phyloP scores from a whole-genome alignment of 2,888 invertebrate genomes.

The Dasypolia templi region DNA sequence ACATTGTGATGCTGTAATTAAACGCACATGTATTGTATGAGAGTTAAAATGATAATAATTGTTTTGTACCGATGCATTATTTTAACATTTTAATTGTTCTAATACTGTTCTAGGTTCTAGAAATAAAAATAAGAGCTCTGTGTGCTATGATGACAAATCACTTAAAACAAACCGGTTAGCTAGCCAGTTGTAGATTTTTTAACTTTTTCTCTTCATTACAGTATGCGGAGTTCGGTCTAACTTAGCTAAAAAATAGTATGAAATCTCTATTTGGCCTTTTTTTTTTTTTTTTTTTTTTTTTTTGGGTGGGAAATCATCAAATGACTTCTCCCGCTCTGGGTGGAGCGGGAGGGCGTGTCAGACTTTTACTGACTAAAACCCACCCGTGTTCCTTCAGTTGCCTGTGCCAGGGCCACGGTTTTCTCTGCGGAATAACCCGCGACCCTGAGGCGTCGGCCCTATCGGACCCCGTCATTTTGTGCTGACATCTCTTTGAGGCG shows the following conservation, averaged over 20 bases:
- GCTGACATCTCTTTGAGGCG: too few species aligned
- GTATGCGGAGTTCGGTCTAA: neutral
- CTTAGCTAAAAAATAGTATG: neutral
- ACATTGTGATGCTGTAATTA: conserved; percentile 62
- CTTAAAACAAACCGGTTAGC: conserved; percentile 21
- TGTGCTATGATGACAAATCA: conserved; percentile 1
- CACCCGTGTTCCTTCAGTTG: too few species aligned
- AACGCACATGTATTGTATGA: conserved; percentile 38
- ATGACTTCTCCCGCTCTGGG: too few species aligned
- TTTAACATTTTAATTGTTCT: neutral
- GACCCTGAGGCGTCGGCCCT: too few species aligned
- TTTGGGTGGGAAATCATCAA: too few species aligned
- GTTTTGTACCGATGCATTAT: neutral
- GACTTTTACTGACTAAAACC: too few species aligned
- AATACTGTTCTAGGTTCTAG: conserved; percentile 8
- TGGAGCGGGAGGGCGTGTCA: too few species aligned
- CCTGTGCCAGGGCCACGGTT: too few species aligned
- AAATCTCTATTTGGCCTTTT: neutral
- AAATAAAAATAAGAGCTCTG: neutral
- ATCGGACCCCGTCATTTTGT: too few species aligned
- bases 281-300: too few species aligned
- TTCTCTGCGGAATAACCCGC: too few species aligned
- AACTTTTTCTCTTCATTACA: neutral
- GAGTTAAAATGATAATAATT: conserved; percentile 34
- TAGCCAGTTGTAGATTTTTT: neutral